A percentile compares a stretch with the other conserved stretches of the same genome.
Conservation (phyloP, 2,797 vertebrate genomes). For the Pseudopleuronectes americanus region DNA sequence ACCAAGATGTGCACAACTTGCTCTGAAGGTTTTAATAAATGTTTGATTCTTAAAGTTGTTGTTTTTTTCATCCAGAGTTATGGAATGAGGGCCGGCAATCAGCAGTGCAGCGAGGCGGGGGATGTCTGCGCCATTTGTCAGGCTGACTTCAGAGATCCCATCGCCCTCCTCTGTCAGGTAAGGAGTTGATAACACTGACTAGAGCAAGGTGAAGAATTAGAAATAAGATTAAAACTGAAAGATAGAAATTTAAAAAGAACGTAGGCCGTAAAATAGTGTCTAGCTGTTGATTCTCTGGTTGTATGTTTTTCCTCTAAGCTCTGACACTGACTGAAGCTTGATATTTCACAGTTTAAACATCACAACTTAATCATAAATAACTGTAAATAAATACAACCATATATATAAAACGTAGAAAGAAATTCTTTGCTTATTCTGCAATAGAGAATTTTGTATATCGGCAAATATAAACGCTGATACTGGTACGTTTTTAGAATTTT, state of each 20-base stretch:
- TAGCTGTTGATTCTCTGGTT: background rate
- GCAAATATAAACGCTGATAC: too few species aligned
- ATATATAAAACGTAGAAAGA: too few species aligned
- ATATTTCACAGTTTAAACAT: too few species aligned
- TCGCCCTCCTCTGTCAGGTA: slow-evolving; percentile 96
- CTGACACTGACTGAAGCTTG: too few species aligned
- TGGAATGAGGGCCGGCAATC: slow-evolving; percentile 91
- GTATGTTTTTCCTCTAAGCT: too few species aligned
- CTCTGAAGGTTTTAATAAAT: background rate
- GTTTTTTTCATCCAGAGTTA: slow-evolving; percentile 83
- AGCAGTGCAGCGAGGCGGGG: slow-evolving; percentile 95
- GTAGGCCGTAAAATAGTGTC: background rate
- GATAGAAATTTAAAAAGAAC: background rate
- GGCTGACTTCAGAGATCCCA: slow-evolving; percentile 93
- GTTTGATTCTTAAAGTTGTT: too few species aligned
- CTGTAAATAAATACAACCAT: too few species aligned
- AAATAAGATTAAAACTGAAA: background rate
- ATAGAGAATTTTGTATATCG: too few species aligned
- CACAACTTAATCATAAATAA: too few species aligned
- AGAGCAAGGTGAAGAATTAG: fast-evolving
- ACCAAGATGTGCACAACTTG: background rate
- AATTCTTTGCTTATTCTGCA: too few species aligned
- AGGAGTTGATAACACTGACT: slow-evolving; percentile 4
- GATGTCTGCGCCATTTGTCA: slow-evolving; percentile 98
- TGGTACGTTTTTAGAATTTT: too few species aligned